Conservation (phyloP, 2,113 vertebrate species). For the Nasalis larvatus region DNA sequence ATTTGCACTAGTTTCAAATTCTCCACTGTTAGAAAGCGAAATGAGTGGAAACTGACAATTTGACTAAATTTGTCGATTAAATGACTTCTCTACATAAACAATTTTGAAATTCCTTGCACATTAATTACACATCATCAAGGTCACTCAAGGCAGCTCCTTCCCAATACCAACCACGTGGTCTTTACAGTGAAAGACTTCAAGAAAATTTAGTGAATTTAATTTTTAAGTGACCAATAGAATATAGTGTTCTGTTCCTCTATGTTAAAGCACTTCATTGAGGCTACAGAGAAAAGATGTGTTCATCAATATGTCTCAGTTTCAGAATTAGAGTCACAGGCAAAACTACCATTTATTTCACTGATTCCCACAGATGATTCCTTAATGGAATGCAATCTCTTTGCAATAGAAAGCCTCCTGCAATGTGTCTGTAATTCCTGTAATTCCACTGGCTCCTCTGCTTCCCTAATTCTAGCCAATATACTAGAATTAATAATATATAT, state of each 20-base stretch:
- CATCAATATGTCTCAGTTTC: not conserved
- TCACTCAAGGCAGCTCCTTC: not conserved
- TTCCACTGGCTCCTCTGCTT: not conserved
- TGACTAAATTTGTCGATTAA: not conserved
- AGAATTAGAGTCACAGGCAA: not conserved
- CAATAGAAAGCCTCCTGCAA: not conserved
- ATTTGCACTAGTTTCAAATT: conserved; percentile 5
- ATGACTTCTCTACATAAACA: not conserved
- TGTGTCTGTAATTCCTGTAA: not conserved
- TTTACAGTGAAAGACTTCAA: not conserved
- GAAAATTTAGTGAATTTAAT: not conserved
- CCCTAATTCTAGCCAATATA: not conserved
- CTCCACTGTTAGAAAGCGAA: not conserved
- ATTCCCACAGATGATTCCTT: not conserved
- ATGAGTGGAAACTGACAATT: not conserved
- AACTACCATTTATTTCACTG: not conserved
- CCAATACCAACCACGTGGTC: not conserved
- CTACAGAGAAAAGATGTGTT: not conserved
- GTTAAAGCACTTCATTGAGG: not conserved
- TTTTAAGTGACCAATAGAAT: not conserved
- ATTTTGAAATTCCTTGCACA: not conserved
- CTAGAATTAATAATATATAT: not conserved
- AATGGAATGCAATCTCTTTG: not conserved
- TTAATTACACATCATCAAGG: not conserved
- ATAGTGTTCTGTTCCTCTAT: not conserved